Evolutionary conservation across 2,888 invertebrate genomes (phyloP), one percentile per base, ranked within the genome.

Genomic region (Celastrina argiolus): DNA sequence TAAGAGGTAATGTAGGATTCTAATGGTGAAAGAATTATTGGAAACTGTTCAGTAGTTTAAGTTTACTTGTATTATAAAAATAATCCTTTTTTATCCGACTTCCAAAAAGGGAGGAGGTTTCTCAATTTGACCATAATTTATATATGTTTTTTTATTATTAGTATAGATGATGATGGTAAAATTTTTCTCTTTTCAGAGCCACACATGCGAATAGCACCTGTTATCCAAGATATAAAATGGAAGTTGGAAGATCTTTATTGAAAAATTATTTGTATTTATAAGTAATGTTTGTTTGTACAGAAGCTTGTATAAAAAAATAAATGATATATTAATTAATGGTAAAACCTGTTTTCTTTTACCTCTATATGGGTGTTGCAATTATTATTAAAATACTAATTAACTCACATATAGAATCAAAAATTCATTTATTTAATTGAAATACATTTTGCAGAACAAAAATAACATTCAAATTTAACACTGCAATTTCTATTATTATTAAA

Each of bases 401-500:
- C 31, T 31, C 3, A 31, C 31, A 31, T 31, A 31, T 31, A 5
- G 2, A 31, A 31, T 31, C 31, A 45, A 10, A 42, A 41, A 59
- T 64, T 31, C 36, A 42, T 59, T 64, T 28, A 67, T 65, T 67
- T 71, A 67, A 73, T 68, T 75, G 73, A 79, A 71, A 80, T 81
- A 78, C 94, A 94, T 68, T 79, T 85, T 6, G 82, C 76, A 28
- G 93, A 94, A 80, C 94, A 94, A 80, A 92, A 94, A 76, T 91
- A 93, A 77, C 93, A 93, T 74, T 94, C 93, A 74, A 94, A 91
- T 31, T 88, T 87, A 56, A 93, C 84, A 73, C 78, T 79, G 70
- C 79, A 76, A 73, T 76, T 77, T 69, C 81, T 79, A 73, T 79
- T 79, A 75, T 78, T 75, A 78, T 86, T 78, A 82, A 86, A 80